These are phyloP conservation scores for Rhinoderma darwinii DNA, from an alignment of 2,113 vertebrate species.

Conservation along the genomic window DNA sequence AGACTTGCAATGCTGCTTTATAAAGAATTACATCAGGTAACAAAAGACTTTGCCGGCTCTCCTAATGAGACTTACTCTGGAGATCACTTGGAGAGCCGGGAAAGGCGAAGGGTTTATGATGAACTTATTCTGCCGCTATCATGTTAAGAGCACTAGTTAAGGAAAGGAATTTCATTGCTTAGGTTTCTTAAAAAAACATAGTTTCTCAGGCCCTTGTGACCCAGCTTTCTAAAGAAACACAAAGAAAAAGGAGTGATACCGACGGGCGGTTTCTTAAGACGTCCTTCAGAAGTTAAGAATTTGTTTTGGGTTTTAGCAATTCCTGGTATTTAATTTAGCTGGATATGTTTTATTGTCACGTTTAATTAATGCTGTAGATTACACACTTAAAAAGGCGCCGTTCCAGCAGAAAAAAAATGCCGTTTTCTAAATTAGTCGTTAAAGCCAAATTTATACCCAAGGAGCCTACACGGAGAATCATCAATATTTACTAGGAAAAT, in stretches of 20 bases:
- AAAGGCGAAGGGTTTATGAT: constrained; percentile 78
- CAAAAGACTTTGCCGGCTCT: constrained; percentile 81
- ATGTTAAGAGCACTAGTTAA: constrained; percentile 88
- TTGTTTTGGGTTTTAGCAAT: constrained; percentile 61
- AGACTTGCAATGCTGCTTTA: constrained; percentile 77
- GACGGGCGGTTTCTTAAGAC: constrained; percentile 71
- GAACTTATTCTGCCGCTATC: constrained; percentile 86
- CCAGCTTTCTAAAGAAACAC: constrained; percentile 73
- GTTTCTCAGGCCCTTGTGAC: constrained; percentile 86
- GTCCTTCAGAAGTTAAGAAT: constrained; percentile 75
- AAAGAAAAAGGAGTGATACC: constrained; percentile 80
- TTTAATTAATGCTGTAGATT: constrained; percentile 50
- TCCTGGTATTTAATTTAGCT: constrained; percentile 33
- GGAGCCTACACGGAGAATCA: constrained; percentile 38
- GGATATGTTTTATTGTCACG: constrained; percentile 48
- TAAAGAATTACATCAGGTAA: constrained; percentile 85
- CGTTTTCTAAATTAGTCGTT: constrained; percentile 53
- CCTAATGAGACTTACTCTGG: constrained; percentile 82
- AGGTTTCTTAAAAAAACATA: constrained; percentile 81
- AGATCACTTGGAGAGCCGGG: constrained; percentile 80
- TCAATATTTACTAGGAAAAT: constrained; percentile 57
- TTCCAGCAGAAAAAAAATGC: constrained; percentile 51
- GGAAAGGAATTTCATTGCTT: constrained; percentile 85
- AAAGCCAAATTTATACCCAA: constrained; percentile 54
- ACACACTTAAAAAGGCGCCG: constrained; percentile 57